A percentile compares a stretch with the other conserved stretches of the same genome.
Conservation (phyloP, 2,797 vertebrate species). For the Apogon hyalosoma region DNA sequence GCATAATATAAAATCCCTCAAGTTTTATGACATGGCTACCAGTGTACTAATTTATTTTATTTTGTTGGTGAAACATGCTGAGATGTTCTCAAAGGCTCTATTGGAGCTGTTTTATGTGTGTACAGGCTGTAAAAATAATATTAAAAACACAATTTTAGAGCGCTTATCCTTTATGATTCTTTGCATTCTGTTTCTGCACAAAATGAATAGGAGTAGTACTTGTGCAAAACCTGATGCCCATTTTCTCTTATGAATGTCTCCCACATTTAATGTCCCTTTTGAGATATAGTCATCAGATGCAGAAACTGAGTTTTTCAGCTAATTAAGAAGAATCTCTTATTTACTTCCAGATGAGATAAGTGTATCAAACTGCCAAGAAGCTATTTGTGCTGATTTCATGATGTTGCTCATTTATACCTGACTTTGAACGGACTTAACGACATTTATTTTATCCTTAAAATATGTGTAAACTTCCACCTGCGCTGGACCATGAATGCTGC, state of each 20-base stretch:
- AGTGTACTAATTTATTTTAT: no score
- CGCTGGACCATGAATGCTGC: slow-evolving; percentile 34
- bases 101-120: no score
- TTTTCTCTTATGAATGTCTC: slow-evolving; percentile 1
- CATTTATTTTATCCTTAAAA: slow-evolving; percentile 19
- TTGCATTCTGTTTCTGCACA: slow-evolving; percentile 3
- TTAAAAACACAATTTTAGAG: background rate
- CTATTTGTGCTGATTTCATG: slow-evolving; percentile 6
- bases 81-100: background rate
- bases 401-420: slow-evolving; percentile 1
- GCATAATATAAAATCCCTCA: no score
- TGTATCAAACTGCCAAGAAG: slow-evolving; percentile 9
- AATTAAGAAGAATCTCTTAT: slow-evolving; percentile 16
- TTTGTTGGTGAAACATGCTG: no score
- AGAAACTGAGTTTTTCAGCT: no score
- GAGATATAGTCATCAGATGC: no score
- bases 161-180: slow-evolving; percentile 4
- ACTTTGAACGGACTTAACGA: slow-evolving; percentile 31
- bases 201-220: slow-evolving; percentile 6
- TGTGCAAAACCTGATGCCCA: slow-evolving; percentile 6
- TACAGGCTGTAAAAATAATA: no score
- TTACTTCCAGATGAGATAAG: slow-evolving; percentile 2
- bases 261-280: no score
- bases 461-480: slow-evolving; percentile 9
- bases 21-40: no score